phyloP scores from a whole-genome alignment of 2,888 invertebrate genomes.

The Dichetophora obliterata region DNA sequence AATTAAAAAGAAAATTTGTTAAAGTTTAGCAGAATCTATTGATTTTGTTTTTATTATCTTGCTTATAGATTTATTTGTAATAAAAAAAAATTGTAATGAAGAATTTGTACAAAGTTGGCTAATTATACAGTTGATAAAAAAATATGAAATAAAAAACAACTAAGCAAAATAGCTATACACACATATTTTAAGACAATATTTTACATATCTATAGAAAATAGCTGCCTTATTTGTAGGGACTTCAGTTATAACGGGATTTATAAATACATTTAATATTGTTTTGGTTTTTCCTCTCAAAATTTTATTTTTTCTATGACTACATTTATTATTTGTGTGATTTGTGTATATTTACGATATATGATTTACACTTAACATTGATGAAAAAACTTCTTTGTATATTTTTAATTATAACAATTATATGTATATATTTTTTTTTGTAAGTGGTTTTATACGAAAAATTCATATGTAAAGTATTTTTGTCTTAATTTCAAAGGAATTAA shows the following conservation, averaged over 20 bases:
- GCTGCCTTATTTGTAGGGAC: conserved; percentile 27
- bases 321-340: neutral
- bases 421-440: neutral
- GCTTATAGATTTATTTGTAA: neutral
- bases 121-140: too few relatives aligned
- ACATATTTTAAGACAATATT: too few relatives aligned
- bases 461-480: conserved; percentile 1
- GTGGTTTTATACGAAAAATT: neutral
- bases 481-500: neutral
- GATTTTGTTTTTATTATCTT: neutral
- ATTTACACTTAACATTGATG: conserved; percentile 16
- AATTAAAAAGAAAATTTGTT: neutral
- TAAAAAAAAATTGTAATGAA: too few relatives aligned
- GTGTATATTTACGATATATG: conserved; percentile 1
- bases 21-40: neutral
- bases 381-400: conserved; percentile 20
- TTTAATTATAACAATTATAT: neutral
- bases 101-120: too few relatives aligned
- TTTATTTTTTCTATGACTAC: neutral
- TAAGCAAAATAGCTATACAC: too few relatives aligned
- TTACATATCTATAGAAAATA: conserved; percentile 15
- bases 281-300: neutral
- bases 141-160: too few relatives aligned
- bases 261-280: neutral
- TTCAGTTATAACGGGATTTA: conserved; percentile 5